A percentile compares a stretch with the other conserved stretches of the same genome.
phyloP scores from a whole-genome alignment of 1,140 invertebrate genomes.

The Thrips palmi region DNA sequence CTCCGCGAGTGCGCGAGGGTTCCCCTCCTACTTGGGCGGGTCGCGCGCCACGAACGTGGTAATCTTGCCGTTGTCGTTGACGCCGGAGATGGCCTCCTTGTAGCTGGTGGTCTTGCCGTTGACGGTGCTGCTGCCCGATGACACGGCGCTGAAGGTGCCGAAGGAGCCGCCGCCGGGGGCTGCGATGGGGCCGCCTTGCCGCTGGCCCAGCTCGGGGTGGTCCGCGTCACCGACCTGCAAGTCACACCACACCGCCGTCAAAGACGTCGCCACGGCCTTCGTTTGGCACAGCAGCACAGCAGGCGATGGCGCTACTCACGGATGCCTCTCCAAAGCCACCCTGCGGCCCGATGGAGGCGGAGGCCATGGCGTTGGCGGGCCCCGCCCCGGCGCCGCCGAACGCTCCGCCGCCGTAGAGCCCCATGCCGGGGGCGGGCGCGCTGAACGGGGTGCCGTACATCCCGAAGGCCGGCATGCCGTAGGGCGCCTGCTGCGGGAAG shows the following conservation, averaged over 20 bases:
- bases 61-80: slow-evolving; percentile 53
- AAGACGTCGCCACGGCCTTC: slow-evolving; percentile 35
- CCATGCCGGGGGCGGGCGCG: too few relatives aligned
- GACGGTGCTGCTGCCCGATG: slow-evolving; percentile 30
- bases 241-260: slow-evolving; percentile 17
- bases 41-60: slow-evolving; percentile 19
- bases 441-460: too few relatives aligned
- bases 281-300: slow-evolving; percentile 29
- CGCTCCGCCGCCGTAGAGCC: background rate
- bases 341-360: slow-evolving; percentile 18
- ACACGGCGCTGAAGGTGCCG: slow-evolving; percentile 40
- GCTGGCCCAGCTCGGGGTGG: background rate
- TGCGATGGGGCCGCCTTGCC: slow-evolving; percentile 10
- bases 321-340: slow-evolving; percentile 20
- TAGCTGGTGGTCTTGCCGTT: slow-evolving; percentile 33
- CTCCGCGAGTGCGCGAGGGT: too few relatives aligned
- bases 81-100: slow-evolving; percentile 38
- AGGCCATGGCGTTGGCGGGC: too few relatives aligned
- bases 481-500: background rate
- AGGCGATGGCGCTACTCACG: too few relatives aligned
- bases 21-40: too few relatives aligned
- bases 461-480: background rate
- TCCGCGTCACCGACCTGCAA: background rate
- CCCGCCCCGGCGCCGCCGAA: slow-evolving; percentile 10
- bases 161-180: slow-evolving; percentile 24